Conservation (phyloP, 2,797 vertebrate species). For the Gastrophryne carolinensis region DNA sequence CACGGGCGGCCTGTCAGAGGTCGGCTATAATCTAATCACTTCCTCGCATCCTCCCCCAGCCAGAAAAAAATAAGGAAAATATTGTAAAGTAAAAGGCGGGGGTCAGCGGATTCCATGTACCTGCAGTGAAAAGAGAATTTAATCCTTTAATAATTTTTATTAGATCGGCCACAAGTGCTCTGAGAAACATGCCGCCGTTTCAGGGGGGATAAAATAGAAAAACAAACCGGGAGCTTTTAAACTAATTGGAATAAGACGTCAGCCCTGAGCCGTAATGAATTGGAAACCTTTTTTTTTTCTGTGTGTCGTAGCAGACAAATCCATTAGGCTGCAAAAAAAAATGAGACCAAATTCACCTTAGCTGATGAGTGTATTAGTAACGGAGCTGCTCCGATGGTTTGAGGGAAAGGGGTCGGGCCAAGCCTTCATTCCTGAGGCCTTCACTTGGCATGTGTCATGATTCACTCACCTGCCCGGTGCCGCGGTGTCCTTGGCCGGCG, state of each 20-base stretch:
- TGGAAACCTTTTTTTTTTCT: slow-evolving; percentile 19
- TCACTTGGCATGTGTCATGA: no score
- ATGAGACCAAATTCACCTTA: slow-evolving; percentile 11
- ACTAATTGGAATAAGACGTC: slow-evolving; percentile 34
- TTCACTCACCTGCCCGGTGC: no score
- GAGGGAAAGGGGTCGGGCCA: background rate
- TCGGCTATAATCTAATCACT: slow-evolving; percentile 16
- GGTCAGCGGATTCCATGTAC: background rate
- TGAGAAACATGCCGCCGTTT: background rate
- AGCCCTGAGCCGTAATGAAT: slow-evolving; percentile 10
- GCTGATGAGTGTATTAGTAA: slow-evolving; percentile 1
- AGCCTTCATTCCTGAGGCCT: background rate
- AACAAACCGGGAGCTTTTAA: background rate
- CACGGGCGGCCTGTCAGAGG: background rate
- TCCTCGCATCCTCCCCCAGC: background rate
- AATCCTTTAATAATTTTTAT: slow-evolving; percentile 25
- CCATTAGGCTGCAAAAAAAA: background rate
- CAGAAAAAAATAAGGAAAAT: background rate
- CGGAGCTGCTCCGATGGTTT: background rate
- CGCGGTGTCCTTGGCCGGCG: no score
- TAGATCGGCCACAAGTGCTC: slow-evolving; percentile 13
- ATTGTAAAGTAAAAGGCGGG: background rate
- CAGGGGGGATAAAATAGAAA: background rate
- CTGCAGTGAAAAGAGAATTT: background rate
- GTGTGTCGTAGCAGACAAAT: slow-evolving; percentile 4